phyloP scores from a whole-genome alignment of 2,888 invertebrate species.

The Drosophila seclusa region DNA sequence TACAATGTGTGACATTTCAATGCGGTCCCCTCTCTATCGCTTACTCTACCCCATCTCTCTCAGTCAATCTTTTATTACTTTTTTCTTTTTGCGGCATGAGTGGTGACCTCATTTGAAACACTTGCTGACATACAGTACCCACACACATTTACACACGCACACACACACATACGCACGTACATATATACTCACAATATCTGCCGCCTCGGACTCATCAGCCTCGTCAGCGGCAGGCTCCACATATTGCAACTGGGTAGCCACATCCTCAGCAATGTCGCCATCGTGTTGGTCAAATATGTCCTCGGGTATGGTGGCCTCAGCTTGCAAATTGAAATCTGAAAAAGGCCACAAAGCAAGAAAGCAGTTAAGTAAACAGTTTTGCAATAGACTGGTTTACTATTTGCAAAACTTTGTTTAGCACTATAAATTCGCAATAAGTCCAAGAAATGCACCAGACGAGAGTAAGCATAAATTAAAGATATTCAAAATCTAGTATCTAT shows the following conservation, averaged over 20 bases:
- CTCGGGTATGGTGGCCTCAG: conserved; percentile 81
- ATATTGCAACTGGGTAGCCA: conserved; percentile 68
- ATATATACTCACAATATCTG: conserved; percentile 79
- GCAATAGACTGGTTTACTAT: conserved; percentile 3
- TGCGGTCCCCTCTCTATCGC: conserved; percentile 12
- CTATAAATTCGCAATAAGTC: not conserved
- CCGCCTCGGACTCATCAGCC: conserved; percentile 66
- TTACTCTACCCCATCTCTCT: not conserved
- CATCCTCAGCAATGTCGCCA: conserved; percentile 64
- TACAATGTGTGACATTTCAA: conserved; percentile 67
- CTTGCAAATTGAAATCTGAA: conserved; percentile 82
- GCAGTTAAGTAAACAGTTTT: conserved; percentile 5
- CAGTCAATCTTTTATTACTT: conserved; percentile 3
- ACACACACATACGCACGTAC: not conserved
- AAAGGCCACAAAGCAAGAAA: conserved; percentile 6
- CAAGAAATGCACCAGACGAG: not conserved
- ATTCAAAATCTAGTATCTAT: not conserved
- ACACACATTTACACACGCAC: not conserved
- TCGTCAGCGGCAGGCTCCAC: conserved; percentile 45
- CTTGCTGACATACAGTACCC: conserved; percentile 40
- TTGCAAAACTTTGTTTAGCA: conserved; percentile 9
- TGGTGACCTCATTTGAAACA: conserved; percentile 61
- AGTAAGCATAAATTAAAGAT: not conserved
- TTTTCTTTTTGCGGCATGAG: conserved; percentile 2
- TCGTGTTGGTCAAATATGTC: conserved; percentile 81